Evolutionary conservation across 2,113 vertebrate species (phyloP).

Genomic region (Pteruthius melanotis): DNA sequence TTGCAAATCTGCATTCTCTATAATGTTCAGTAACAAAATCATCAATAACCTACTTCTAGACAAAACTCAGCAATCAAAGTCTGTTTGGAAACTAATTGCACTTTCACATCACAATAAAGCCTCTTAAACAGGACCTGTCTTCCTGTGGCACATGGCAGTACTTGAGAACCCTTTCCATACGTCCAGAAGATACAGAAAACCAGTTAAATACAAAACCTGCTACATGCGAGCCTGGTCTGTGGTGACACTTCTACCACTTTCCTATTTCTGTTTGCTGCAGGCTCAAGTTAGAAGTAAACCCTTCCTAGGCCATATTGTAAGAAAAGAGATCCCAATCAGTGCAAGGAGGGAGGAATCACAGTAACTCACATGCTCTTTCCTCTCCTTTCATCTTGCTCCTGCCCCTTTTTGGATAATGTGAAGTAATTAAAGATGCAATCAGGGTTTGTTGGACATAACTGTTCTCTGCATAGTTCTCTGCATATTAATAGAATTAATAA

Average conservation of each 20-base stretch:
- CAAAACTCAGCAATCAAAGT: background rate
- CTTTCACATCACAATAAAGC: background rate
- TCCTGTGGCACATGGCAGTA: background rate
- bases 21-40: background rate
- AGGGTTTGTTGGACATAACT: background rate
- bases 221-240: background rate
- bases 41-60: background rate
- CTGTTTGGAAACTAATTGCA: background rate
- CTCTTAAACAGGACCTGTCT: background rate
- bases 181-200: background rate
- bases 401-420: background rate
- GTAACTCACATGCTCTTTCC: background rate
- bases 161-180: background rate
- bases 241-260: background rate
- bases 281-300: background rate
- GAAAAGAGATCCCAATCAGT: background rate
- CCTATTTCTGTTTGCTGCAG: background rate
- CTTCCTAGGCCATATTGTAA: background rate
- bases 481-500: background rate
- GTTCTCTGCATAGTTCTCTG: background rate
- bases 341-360: background rate
- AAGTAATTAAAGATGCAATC: background rate
- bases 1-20: background rate
- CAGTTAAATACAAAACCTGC: background rate
- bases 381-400: background rate